Base-by-base conservation (phyloP, 2,113 vertebrate species). In the Odocoileus virginianus region DNA sequence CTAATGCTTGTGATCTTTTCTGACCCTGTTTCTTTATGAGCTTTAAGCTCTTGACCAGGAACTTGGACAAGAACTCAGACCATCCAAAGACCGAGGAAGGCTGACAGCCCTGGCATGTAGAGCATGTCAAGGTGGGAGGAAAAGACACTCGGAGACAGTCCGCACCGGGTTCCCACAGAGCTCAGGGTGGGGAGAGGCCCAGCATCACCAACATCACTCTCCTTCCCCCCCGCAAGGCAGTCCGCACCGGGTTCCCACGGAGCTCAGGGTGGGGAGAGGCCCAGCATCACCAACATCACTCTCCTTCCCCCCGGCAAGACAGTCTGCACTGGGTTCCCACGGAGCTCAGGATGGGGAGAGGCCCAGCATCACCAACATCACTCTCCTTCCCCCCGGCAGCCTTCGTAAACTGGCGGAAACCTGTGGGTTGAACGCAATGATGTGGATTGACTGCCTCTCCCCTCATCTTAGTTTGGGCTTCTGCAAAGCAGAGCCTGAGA, bases 341-440 rank as follows among this genome's bases (percentile, higher is more conserved):
- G 14, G 40, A 14, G 33, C 58, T 81, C 16, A 0, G 33, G 30
- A 25, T 0, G 7, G 12, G 71, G 19, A 57, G 47, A 52, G n/a
- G 9, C 5, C 67, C 45, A 23, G 14, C 7, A 2, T 47, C 47
- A 28, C 16, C 23, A 7, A 30, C 12, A 16, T 21, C 74, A 57
- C 60, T 50, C 28, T 45, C 52, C 12, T 0, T 50, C 43, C 4
- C 17, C 30, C 36, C 4, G 0, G 33, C 6, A 27, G 40, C 50
- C 3, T 3, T 40, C 5, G 52, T 13, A 5, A 83, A 14, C 52
- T 7, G 15, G 27, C 21, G n/a, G 33, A 25, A 27, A 6, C n/a
- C 27, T 1, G 13, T 7, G 23, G 67, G 8, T 12, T 30, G 43
- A 7, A 60, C 1, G 2, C 2, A 5, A 1, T 40, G 33, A 9